A percentile compares a stretch with the other conserved stretches of the same genome.
Evolutionary conservation across 2,888 invertebrate species (phyloP).

Genomic region (Cacoxenus indagator): DNA sequence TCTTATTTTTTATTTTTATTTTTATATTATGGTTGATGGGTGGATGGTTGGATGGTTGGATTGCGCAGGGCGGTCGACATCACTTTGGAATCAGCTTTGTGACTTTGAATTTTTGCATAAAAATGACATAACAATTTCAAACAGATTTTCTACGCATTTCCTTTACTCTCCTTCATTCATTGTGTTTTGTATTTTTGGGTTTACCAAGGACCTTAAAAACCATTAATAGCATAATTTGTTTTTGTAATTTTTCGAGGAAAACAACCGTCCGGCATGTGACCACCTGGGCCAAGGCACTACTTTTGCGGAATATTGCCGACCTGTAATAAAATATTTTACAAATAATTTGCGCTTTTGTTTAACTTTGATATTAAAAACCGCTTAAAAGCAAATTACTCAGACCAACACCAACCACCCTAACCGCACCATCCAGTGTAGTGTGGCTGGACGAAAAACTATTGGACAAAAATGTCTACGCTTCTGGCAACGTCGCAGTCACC

Average conservation of each 20-base stretch:
- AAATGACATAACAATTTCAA: conserved; percentile 58
- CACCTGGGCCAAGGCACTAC: not conserved
- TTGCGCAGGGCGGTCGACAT: not conserved
- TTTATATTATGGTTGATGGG: not conserved
- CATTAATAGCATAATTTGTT: conserved; percentile 5
- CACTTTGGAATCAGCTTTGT: not conserved
- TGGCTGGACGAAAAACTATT: not conserved
- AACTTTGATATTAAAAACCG: conserved; percentile 55
- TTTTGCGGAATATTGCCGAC: not conserved
- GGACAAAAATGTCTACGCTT: not conserved
- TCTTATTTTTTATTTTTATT: conserved; percentile 41
- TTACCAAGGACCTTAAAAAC: not conserved
- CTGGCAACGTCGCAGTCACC: not conserved
- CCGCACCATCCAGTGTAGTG: not conserved
- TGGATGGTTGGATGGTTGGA: no score
- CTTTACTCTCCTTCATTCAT: no score
- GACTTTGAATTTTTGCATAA: conserved; percentile 49
- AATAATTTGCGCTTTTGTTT: conserved; percentile 34
- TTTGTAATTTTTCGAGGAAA: not conserved
- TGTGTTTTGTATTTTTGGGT: conserved; percentile 11
- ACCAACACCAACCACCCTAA: conserved; percentile 29
- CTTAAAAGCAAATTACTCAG: conserved; percentile 54
- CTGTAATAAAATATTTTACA: conserved; percentile 41
- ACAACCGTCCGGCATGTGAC: not conserved
- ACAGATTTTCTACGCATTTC: conserved; percentile 50